phyloP scores from a whole-genome alignment of 1,140 invertebrate genomes.

The Papilio aristodemus region DNA sequence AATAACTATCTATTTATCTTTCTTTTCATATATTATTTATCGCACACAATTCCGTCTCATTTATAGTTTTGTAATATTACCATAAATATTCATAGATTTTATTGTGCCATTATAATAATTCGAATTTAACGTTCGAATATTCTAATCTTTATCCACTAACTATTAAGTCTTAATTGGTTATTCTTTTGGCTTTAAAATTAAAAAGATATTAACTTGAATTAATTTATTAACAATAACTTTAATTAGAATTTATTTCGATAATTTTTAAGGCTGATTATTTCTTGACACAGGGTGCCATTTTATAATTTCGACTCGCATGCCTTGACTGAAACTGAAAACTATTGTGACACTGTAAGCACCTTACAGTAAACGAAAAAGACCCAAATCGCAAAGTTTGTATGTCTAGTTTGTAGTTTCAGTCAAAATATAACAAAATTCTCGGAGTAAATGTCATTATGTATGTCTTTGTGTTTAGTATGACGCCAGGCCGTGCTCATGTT shows the following conservation, averaged over 20 bases:
- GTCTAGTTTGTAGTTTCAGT: background rate
- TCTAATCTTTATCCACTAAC: slow-evolving; percentile 15
- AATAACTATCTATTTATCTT: background rate
- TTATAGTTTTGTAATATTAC: slow-evolving; percentile 1
- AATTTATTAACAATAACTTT: slow-evolving; percentile 56
- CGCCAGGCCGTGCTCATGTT: slow-evolving; percentile 48
- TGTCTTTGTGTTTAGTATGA: slow-evolving; percentile 33
- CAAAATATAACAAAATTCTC: background rate
- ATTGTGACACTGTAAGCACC: background rate
- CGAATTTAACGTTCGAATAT: slow-evolving; percentile 19
- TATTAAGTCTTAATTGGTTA: background rate
- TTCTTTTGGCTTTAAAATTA: slow-evolving; percentile 17
- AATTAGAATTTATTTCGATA: slow-evolving; percentile 40
- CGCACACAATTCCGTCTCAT: slow-evolving; percentile 24
- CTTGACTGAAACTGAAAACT: slow-evolving; percentile 26
- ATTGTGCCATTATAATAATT: slow-evolving; percentile 30
- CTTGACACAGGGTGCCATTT: slow-evolving; percentile 67
- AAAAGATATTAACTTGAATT: slow-evolving; percentile 37
- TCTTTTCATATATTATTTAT: slow-evolving; percentile 11
- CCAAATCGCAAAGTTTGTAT: no score
- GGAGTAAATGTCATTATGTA: slow-evolving; percentile 36
- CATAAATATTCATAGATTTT: slow-evolving; percentile 27
- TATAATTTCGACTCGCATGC: slow-evolving; percentile 30
- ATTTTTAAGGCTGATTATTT: slow-evolving; percentile 54
- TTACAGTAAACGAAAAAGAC: no score